Evolutionary conservation across 2,113 vertebrate genomes (phyloP).

Genomic region (Protobothrops flavoviridis): DNA sequence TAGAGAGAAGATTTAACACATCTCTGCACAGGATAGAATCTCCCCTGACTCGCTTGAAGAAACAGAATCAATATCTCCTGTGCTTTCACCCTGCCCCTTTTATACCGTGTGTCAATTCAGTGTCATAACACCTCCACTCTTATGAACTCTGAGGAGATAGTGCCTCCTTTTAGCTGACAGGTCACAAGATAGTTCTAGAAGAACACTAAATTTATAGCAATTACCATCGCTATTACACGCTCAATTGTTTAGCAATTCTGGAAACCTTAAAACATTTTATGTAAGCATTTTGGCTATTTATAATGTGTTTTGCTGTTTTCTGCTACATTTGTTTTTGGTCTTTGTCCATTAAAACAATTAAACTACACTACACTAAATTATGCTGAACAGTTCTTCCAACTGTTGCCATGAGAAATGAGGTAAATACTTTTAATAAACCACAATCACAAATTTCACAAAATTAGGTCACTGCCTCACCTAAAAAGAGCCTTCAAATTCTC

Average conservation of each 20-base stretch:
- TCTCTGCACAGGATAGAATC: not conserved
- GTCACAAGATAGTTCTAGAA: not conserved
- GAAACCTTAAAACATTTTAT: not conserved
- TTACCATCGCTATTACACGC: not conserved
- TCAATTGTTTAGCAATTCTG: not conserved
- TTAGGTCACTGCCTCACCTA: constrained; percentile 71
- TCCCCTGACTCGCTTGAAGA: not conserved
- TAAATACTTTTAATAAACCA: not conserved
- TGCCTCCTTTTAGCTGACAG: not conserved
- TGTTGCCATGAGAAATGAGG: not conserved
- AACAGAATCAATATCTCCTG: not conserved
- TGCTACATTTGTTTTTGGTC: not conserved
- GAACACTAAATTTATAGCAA: not conserved
- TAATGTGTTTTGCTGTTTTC: not conserved
- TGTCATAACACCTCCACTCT: not conserved
- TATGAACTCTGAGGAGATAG: not conserved
- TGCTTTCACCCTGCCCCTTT: not conserved
- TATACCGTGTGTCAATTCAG: not conserved
- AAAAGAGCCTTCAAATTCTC: constrained; percentile 98
- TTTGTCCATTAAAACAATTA: not conserved
- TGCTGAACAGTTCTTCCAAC: not conserved
- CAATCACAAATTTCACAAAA: not conserved
- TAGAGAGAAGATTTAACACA: not conserved
- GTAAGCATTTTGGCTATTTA: not conserved
- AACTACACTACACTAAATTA: not conserved